Conservation (phyloP, 2,888 invertebrate species). For the Escarpia spicata region DNA sequence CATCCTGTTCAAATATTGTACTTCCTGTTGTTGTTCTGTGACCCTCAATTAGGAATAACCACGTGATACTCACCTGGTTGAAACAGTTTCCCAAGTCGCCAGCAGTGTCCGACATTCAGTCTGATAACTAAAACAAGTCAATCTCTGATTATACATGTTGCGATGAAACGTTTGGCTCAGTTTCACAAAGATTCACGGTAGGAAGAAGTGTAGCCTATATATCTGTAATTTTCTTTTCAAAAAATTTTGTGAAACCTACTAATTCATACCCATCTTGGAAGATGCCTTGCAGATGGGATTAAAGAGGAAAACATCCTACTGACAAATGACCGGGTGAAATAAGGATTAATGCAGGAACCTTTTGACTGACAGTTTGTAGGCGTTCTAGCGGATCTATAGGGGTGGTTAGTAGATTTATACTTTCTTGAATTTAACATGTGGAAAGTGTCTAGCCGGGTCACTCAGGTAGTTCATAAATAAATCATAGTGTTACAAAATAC, state of each 20-base stretch:
- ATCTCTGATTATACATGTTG: background rate
- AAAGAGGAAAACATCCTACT: background rate
- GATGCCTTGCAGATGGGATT: background rate
- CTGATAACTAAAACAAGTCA: constrained; percentile 45
- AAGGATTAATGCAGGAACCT: background rate
- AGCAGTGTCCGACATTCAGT: constrained; percentile 40
- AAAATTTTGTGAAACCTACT: background rate
- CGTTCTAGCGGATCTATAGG: too few species aligned
- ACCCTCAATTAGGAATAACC: background rate
- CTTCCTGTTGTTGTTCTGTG: background rate
- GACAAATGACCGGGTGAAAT: background rate
- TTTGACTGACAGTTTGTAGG: background rate
- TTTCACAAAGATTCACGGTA: too few species aligned
- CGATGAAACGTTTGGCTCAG: too few species aligned
- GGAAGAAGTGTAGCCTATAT: background rate
- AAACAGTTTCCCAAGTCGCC: constrained; percentile 41
- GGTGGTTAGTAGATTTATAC: too few species aligned
- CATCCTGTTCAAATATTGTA: constrained; percentile 42
- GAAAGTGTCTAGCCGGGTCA: too few species aligned
- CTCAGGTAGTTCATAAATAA: too few species aligned
- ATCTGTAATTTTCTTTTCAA: background rate
- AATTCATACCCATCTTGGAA: background rate
- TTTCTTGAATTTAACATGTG: too few species aligned
- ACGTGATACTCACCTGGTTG: constrained; percentile 40
- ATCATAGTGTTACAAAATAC: too few species aligned